These are phyloP conservation scores for Aphrophora alni DNA, from an alignment of 2,888 invertebrate genomes.

Conservation along the genomic window DNA sequence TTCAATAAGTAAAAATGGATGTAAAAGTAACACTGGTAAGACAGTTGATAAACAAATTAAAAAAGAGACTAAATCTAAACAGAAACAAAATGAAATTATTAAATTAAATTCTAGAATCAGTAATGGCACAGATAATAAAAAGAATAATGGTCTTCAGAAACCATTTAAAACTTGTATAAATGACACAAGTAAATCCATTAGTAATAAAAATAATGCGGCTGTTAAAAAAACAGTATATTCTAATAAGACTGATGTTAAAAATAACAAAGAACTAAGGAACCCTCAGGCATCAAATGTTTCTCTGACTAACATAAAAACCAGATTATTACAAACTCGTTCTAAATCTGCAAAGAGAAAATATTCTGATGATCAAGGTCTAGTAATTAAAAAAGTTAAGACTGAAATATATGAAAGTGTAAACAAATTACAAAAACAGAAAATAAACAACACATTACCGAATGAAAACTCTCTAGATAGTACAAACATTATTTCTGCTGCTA, in stretches of 20 bases:
- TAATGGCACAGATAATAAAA: background rate
- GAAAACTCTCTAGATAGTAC: background rate
- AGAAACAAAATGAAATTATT: background rate
- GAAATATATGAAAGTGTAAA: background rate
- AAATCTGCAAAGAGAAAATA: background rate
- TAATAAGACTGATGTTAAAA: background rate
- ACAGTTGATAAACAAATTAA: background rate
- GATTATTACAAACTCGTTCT: background rate
- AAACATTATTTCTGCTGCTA: background rate
- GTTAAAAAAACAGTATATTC: background rate
- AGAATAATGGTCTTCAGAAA: background rate
- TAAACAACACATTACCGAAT: background rate
- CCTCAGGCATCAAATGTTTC: too few species aligned
- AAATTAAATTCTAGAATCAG: background rate
- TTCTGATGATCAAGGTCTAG: background rate
- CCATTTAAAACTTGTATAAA: too few species aligned
- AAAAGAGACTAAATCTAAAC: background rate
- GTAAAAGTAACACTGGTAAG: background rate
- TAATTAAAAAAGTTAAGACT: background rate
- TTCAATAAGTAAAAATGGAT: too few species aligned
- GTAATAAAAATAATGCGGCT: background rate
- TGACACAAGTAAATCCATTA: background rate
- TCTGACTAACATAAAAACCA: background rate
- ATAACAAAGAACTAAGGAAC: too few species aligned
- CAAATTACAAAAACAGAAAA: background rate